Percentiles rank a stretch among this genome's conserved stretches.
phyloP scores from a whole-genome alignment of 2,888 invertebrate genomes.

The Pseudanteris insignis region DNA sequence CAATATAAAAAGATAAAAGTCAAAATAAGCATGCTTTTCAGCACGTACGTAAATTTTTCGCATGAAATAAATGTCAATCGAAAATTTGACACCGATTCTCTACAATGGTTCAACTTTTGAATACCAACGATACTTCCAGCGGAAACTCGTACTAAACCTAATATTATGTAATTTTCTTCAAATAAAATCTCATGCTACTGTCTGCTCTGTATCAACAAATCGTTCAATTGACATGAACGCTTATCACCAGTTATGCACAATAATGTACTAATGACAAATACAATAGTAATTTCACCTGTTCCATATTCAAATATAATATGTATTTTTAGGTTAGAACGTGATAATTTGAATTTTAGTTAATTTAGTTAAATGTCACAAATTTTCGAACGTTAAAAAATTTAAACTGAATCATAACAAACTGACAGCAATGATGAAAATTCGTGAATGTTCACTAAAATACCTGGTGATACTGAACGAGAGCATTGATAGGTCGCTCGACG shows the following conservation, averaged over 20 bases:
- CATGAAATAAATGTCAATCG: conserved; percentile 3
- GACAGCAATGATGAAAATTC: too few relatives aligned
- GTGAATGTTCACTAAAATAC: conserved; percentile 51
- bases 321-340: too few relatives aligned
- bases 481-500: conserved; percentile 68
- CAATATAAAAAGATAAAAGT: conserved; percentile 12
- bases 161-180: conserved; percentile 24
- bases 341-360: too few relatives aligned
- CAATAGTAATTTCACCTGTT: too few relatives aligned
- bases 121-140: conserved; percentile 1
- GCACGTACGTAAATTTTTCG: neutral
- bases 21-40: conserved; percentile 4
- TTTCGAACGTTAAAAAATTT: too few relatives aligned
- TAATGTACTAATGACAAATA: too few relatives aligned
- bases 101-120: too few relatives aligned
- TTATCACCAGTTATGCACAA: too few relatives aligned
- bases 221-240: too few relatives aligned
- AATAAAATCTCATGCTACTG: neutral
- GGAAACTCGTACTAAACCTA: neutral
- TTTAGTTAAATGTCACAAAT: too few relatives aligned
- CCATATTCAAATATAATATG: too few relatives aligned
- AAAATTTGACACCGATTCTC: too few relatives aligned
- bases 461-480: conserved; percentile 66
- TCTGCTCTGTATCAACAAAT: neutral
- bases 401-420: neutral